A percentile compares a stretch with the other conserved stretches of the same genome.
Evolutionary conservation across 2,888 invertebrate genomes (phyloP).

Genomic region (Druceiella hillmani): DNA sequence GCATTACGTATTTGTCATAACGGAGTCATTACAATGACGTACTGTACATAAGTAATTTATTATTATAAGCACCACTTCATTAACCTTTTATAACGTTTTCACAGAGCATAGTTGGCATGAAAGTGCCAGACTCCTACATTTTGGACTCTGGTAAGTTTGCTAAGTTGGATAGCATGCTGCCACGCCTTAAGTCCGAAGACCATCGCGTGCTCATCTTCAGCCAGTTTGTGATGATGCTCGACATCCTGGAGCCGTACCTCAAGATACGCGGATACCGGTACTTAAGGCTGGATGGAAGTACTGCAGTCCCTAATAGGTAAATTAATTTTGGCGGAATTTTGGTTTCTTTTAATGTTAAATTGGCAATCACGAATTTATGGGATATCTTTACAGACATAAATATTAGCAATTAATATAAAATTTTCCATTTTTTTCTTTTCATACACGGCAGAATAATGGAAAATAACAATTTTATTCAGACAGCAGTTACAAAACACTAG

Average conservation of each 20-base stretch:
- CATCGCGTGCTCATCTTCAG: slow-evolving; percentile 90
- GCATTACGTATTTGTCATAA: too few relatives aligned
- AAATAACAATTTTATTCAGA: too few relatives aligned
- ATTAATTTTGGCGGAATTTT: too few relatives aligned
- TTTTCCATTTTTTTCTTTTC: too few relatives aligned
- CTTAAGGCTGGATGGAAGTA: slow-evolving; percentile 84
- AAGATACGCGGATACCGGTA: slow-evolving; percentile 66
- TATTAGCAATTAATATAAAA: too few relatives aligned
- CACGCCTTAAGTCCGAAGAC: slow-evolving; percentile 63
- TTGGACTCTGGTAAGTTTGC: slow-evolving; percentile 83
- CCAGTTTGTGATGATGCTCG: slow-evolving; percentile 94
- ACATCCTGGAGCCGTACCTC: slow-evolving; percentile 86
- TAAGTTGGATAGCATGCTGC: slow-evolving; percentile 72
- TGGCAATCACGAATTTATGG: too few relatives aligned
- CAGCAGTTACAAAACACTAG: too few relatives aligned
- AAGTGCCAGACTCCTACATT: slow-evolving; percentile 65
- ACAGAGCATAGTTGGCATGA: slow-evolving; percentile 57
- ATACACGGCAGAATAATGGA: too few relatives aligned
- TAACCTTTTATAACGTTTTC: too few relatives aligned
- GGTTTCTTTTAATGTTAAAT: too few relatives aligned
- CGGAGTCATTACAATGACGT: too few relatives aligned
- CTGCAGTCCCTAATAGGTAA: slow-evolving; percentile 75
- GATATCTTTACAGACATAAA: too few relatives aligned
- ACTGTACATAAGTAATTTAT: not conserved
- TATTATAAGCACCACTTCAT: not conserved